These are phyloP conservation scores for Gymnoscelis rufifasciata DNA, from an alignment of 2,888 invertebrate species.

Conservation along the genomic window DNA sequence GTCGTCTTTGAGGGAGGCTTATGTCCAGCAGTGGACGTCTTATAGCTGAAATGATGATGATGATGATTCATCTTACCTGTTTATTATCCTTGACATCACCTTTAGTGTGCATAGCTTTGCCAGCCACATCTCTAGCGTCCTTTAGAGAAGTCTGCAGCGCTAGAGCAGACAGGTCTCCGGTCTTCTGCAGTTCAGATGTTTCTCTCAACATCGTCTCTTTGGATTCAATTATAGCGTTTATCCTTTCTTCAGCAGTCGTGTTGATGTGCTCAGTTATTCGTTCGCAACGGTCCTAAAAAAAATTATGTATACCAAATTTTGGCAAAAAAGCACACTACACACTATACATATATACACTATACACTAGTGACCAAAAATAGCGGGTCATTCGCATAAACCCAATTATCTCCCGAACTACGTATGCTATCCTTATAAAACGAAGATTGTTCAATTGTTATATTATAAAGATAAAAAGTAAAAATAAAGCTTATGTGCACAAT, in stretches of 20 bases:
- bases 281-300: conserved; percentile 69
- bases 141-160: conserved; percentile 66
- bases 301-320: not conserved
- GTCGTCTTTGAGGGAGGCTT: no score
- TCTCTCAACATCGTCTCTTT: conserved; percentile 65
- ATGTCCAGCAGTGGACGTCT: no score
- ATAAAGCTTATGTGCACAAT: no score
- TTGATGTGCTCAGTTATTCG: conserved; percentile 75
- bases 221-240: conserved; percentile 64
- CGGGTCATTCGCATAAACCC: no score
- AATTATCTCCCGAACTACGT: no score
- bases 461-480: no score
- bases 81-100: conserved; percentile 56
- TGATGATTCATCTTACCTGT: conserved; percentile 58
- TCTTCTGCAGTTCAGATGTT: conserved; percentile 58
- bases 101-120: conserved; percentile 47
- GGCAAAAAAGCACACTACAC: no score
- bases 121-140: conserved; percentile 65
- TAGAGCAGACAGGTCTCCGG: conserved; percentile 63
- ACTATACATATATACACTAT: no score
- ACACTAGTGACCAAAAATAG: no score
- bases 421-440: no score
- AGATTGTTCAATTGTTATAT: no score
- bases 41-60: no score
- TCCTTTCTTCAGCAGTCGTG: conserved; percentile 72